These are phyloP conservation scores for Acrobasis consociella DNA, from an alignment of 2,888 invertebrate genomes.

Conservation along the genomic window DNA sequence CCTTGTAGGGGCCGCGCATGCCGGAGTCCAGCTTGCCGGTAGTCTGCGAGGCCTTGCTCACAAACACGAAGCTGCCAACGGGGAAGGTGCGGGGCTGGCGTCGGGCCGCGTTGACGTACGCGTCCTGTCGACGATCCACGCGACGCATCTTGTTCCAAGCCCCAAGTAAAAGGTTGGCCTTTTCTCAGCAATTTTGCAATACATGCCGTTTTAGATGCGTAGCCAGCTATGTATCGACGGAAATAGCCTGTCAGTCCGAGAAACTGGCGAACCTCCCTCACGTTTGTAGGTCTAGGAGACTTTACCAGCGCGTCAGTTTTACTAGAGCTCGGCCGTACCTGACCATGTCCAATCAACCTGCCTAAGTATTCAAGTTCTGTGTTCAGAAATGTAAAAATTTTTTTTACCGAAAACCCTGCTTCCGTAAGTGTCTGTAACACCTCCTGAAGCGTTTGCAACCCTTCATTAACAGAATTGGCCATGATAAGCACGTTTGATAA, in stretches of 20 bases:
- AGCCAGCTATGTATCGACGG: slow-evolving; percentile 15
- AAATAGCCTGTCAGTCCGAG: slow-evolving; percentile 21
- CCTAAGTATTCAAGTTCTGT: slow-evolving; percentile 29
- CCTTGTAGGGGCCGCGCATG: too few species aligned
- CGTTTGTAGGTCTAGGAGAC: slow-evolving; percentile 17
- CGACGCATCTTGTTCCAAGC: slow-evolving; percentile 16
- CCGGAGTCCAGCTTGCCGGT: slow-evolving; percentile 21
- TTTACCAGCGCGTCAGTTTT: slow-evolving; percentile 30
- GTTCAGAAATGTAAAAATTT: slow-evolving; percentile 26
- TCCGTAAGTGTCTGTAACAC: slow-evolving; percentile 26
- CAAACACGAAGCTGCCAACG: slow-evolving; percentile 15
- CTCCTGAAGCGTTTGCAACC: slow-evolving; percentile 26
- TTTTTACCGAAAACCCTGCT: slow-evolving; percentile 29
- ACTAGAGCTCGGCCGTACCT: slow-evolving; percentile 28
- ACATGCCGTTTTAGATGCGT: slow-evolving; percentile 10
- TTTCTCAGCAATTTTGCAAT: slow-evolving; percentile 11
- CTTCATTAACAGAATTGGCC: slow-evolving; percentile 18
- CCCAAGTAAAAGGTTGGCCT: slow-evolving; percentile 17
- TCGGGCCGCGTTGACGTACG: slow-evolving; percentile 1
- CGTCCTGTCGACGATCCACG: slow-evolving; percentile 15
- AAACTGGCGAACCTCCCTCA: slow-evolving; percentile 21
- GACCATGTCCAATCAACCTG: slow-evolving; percentile 22
- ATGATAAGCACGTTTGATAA: slow-evolving; percentile 17
- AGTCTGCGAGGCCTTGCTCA: slow-evolving; percentile 10
- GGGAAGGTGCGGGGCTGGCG: slow-evolving; percentile 14